A percentile compares a stretch with the other conserved stretches of the same genome.
Conservation (phyloP, 1,140 invertebrate species). For the Dinothrombium tinctorium region DNA sequence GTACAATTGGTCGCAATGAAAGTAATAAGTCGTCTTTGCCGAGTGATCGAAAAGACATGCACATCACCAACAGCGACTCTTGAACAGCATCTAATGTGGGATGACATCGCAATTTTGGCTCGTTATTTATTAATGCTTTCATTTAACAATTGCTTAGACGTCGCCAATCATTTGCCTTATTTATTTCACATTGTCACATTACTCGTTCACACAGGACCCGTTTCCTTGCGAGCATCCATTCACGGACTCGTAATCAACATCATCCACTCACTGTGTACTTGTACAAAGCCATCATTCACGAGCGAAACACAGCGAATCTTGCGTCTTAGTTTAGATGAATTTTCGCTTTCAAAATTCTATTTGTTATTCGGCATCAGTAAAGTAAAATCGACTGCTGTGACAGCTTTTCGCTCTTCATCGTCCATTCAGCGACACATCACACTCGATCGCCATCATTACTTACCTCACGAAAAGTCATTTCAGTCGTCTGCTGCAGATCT, state of each 20-base stretch:
- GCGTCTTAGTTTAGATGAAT: slow-evolving; percentile 76
- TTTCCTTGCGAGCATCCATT: slow-evolving; percentile 83
- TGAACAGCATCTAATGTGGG: slow-evolving; percentile 93
- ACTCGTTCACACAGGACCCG: slow-evolving; percentile 73
- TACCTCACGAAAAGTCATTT: not conserved
- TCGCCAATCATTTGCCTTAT: slow-evolving; percentile 78
- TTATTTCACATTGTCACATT: slow-evolving; percentile 88
- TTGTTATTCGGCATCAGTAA: slow-evolving; percentile 89
- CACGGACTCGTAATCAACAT: slow-evolving; percentile 94
- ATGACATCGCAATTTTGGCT: slow-evolving; percentile 84
- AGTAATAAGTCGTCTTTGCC: slow-evolving; percentile 71
- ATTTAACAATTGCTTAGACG: slow-evolving; percentile 92
- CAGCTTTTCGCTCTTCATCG: slow-evolving; percentile 46
- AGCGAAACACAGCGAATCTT: slow-evolving; percentile 73
- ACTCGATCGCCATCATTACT: not conserved
- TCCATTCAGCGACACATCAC: not conserved
- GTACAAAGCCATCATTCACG: slow-evolving; percentile 73
- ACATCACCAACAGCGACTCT: slow-evolving; percentile 71
- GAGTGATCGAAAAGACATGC: slow-evolving; percentile 80
- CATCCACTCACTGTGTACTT: slow-evolving; percentile 90
- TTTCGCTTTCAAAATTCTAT: slow-evolving; percentile 89
- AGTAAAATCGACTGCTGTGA: slow-evolving; percentile 88
- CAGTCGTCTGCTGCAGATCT: slow-evolving; percentile 33
- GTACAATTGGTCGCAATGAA: slow-evolving; percentile 85
- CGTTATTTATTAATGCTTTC: slow-evolving; percentile 89